Evolutionary conservation across 1,140 invertebrate species (phyloP).

Genomic region (Heliconius melpomene): DNA sequence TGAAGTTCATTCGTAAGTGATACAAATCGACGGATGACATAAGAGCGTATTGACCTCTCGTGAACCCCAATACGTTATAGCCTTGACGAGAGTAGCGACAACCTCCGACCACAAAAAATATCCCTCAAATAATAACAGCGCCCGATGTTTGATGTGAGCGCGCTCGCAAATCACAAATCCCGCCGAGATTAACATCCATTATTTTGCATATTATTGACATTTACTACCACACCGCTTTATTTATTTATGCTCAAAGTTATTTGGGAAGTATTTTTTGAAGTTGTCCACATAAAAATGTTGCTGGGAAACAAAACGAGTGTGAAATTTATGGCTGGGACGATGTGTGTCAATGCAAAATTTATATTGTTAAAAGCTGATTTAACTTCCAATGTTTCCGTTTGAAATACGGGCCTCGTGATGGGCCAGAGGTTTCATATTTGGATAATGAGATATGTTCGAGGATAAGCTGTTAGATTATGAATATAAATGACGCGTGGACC

Average conservation of each 20-base stretch:
- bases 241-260: slow-evolving; percentile 74
- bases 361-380: slow-evolving; percentile 71
- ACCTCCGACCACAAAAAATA: slow-evolving; percentile 50
- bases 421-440: slow-evolving; percentile 53
- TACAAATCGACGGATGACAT: slow-evolving; percentile 37
- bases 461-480: slow-evolving; percentile 36
- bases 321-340: slow-evolving; percentile 74
- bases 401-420: slow-evolving; percentile 70
- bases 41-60: slow-evolving; percentile 38
- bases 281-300: slow-evolving; percentile 77
- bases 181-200: slow-evolving; percentile 75
- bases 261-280: slow-evolving; percentile 78
- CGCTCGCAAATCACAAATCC: slow-evolving; percentile 74
- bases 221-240: slow-evolving; percentile 77
- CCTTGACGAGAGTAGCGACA: slow-evolving; percentile 41
- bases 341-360: slow-evolving; percentile 78
- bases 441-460: slow-evolving; percentile 55
- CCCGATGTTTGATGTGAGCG: slow-evolving; percentile 70
- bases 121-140: slow-evolving; percentile 54
- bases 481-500: slow-evolving; percentile 26
- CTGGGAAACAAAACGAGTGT: slow-evolving; percentile 73
- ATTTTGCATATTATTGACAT: slow-evolving; percentile 80
- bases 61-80: slow-evolving; percentile 41
- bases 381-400: slow-evolving; percentile 62
- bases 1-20: slow-evolving; percentile 19